These are phyloP conservation scores for Diabrotica undecimpunctata DNA, from an alignment of 1,140 invertebrate genomes.

Conservation along the genomic window DNA sequence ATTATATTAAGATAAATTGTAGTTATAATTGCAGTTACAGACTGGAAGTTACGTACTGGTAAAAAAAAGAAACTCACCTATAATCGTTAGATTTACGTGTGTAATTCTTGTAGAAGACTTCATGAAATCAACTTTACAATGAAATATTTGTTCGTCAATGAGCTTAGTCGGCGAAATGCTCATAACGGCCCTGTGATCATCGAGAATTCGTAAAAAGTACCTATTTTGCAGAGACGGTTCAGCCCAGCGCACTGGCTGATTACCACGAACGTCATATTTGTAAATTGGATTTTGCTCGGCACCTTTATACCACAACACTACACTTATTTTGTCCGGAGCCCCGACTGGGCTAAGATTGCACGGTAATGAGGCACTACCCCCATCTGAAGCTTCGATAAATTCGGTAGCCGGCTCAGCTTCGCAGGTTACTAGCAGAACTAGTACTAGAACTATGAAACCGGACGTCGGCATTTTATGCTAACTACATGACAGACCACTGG, in stretches of 20 bases:
- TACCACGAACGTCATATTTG: conserved; percentile 40
- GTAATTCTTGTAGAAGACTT: conserved; percentile 68
- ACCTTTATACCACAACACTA: conserved; percentile 43
- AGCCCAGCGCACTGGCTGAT: conserved; percentile 43
- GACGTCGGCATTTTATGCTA: conserved; percentile 33
- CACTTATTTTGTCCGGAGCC: conserved; percentile 56
- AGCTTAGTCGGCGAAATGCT: conserved; percentile 53
- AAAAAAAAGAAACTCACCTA: conserved; percentile 60
- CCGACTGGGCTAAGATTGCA: conserved; percentile 61
- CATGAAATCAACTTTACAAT: conserved; percentile 72
- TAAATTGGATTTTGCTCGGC: conserved; percentile 40
- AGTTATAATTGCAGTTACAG: no score
- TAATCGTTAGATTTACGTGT: conserved; percentile 68
- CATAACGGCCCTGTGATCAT: conserved; percentile 55
- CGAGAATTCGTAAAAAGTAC: conserved; percentile 47
- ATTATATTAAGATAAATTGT: no score
- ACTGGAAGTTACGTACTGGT: no score
- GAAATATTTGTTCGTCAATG: conserved; percentile 63
- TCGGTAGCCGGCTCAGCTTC: conserved; percentile 41
- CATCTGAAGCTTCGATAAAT: conserved; percentile 59
- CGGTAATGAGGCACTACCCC: conserved; percentile 58
- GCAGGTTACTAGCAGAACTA: conserved; percentile 39
- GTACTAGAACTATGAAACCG: conserved; percentile 34
- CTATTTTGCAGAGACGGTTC: conserved; percentile 50
- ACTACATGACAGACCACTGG: conserved; percentile 33